Evolutionary conservation across 2,113 vertebrate genomes (phyloP).

Genomic region (Noctilio leporinus): DNA sequence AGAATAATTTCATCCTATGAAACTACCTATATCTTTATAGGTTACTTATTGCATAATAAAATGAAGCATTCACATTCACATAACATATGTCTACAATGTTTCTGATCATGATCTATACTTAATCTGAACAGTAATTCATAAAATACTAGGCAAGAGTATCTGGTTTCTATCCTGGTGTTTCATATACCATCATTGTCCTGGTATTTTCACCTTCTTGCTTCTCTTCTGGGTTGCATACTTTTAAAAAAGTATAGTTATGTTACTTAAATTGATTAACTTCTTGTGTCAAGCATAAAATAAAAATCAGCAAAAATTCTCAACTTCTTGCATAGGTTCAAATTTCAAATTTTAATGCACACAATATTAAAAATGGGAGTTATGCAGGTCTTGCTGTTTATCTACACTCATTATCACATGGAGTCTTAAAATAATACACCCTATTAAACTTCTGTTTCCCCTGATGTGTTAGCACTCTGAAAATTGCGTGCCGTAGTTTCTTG

Average conservation of each 20-base stretch:
- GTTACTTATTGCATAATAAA: neutral
- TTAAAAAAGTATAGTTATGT: neutral
- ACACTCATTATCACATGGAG: neutral
- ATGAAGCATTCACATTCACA: neutral
- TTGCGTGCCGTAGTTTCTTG: neutral
- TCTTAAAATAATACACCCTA: neutral
- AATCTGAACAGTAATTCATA: neutral
- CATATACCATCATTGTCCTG: neutral
- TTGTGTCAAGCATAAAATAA: neutral
- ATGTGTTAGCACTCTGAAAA: neutral
- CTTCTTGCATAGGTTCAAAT: neutral
- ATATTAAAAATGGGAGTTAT: neutral
- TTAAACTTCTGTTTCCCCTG: neutral
- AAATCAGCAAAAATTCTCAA: neutral
- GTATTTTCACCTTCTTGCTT: neutral
- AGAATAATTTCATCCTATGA: neutral
- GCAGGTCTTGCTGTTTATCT: neutral
- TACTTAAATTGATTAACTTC: neutral
- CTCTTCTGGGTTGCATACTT: neutral
- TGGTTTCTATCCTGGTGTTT: neutral
- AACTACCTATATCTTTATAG: neutral
- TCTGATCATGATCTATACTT: neutral
- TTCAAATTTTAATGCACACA: neutral
- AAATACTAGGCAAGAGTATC: neutral
- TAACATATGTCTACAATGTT: neutral